phyloP scores from a whole-genome alignment of 2,888 invertebrate genomes.

The Hypolimnas misippus region DNA sequence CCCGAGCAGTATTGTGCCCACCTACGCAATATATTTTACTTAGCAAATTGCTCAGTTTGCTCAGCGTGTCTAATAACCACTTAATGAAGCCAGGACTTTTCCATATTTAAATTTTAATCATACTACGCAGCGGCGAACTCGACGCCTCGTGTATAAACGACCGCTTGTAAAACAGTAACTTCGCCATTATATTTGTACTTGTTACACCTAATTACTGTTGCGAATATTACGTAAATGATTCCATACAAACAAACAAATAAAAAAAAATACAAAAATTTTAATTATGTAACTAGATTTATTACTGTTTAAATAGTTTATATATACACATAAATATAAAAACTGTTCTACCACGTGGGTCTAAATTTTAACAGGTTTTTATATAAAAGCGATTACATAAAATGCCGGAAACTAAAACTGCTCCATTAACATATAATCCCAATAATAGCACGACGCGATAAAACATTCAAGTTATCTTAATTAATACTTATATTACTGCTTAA shows the following conservation, averaged over 20 bases:
- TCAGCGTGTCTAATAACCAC: constrained; percentile 79
- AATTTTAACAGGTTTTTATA: background rate
- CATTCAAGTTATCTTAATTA: too few relatives aligned
- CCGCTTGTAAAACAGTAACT: constrained; percentile 32
- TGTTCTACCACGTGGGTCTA: background rate
- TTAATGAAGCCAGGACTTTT: constrained; percentile 70
- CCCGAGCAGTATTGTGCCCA: constrained; percentile 74
- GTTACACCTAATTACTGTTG: background rate
- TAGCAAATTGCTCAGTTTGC: constrained; percentile 80
- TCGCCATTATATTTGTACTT: constrained; percentile 14
- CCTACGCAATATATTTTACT: constrained; percentile 80
- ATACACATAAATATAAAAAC: background rate
- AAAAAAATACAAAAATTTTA: background rate
- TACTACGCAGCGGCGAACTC: constrained; percentile 31
- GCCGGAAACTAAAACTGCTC: background rate
- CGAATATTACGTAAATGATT: too few relatives aligned
- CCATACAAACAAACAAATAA: constrained; percentile 2
- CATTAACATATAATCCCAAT: background rate
- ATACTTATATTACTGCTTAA: background rate
- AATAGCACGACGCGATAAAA: background rate
- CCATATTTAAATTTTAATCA: constrained; percentile 49
- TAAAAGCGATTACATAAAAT: background rate
- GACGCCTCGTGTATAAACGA: constrained; percentile 26
- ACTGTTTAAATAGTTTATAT: too few relatives aligned
- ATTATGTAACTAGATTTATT: background rate